These are phyloP conservation scores for Vicugna pacos DNA, from an alignment of 2,113 vertebrate species.

Conservation along the genomic window DNA sequence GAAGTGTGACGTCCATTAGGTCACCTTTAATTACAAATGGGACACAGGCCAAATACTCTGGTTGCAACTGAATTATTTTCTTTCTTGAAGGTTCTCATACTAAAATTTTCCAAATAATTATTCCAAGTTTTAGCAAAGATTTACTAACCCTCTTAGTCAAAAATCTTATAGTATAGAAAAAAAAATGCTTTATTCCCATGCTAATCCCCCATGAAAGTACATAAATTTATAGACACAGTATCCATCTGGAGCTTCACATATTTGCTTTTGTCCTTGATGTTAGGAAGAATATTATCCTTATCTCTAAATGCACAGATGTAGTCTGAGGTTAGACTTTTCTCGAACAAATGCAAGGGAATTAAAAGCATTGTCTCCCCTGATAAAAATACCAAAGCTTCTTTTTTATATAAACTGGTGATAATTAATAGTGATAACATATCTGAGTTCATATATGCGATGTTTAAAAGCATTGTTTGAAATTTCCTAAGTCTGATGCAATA, in stretches of 20 bases:
- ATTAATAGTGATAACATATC: conserved; percentile 8
- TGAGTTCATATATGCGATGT: background rate
- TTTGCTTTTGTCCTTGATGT: conserved; percentile 5
- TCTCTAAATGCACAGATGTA: background rate
- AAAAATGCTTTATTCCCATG: background rate
- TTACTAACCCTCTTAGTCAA: background rate
- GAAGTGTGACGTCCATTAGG: background rate
- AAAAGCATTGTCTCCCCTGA: background rate
- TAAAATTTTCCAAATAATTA: background rate
- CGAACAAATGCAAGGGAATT: background rate
- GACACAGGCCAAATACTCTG: background rate
- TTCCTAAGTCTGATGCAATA: background rate
- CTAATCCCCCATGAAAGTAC: background rate
- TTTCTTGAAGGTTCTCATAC: background rate
- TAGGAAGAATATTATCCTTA: background rate
- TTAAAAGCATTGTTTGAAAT: background rate
- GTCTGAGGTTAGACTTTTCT: background rate
- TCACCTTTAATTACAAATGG: background rate
- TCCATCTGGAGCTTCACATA: background rate
- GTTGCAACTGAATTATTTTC: background rate
- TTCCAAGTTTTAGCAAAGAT: background rate
- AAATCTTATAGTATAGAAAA: background rate
- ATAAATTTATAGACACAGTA: background rate
- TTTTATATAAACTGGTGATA: background rate
- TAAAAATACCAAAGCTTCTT: conserved; percentile 10